These are phyloP conservation scores for Perdita meconis DNA, from an alignment of 2,888 invertebrate species.

Conservation along the genomic window DNA sequence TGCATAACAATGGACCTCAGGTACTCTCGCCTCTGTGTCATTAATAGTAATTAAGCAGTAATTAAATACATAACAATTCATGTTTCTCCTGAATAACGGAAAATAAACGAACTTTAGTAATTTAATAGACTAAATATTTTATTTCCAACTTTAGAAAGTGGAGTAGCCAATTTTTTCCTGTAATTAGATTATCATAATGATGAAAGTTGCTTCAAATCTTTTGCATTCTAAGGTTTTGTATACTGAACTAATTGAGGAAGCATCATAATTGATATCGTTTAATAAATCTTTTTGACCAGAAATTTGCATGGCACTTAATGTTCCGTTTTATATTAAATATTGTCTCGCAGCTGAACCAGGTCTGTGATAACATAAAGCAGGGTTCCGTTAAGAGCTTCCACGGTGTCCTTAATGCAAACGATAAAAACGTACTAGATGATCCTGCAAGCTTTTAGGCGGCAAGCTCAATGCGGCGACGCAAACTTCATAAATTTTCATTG, in stretches of 20 bases:
- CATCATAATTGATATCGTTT: neutral
- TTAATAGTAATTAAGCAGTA: neutral
- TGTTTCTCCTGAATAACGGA: neutral
- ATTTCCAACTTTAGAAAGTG: too few species aligned
- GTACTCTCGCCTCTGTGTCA: neutral
- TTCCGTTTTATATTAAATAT: slow-evolving; percentile 47
- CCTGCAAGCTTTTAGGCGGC: slow-evolving; percentile 49
- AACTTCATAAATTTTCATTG: slow-evolving; percentile 66
- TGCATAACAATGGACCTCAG: neutral
- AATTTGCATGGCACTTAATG: slow-evolving; percentile 17
- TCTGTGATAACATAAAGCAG: slow-evolving; percentile 53
- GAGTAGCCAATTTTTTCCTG: too few species aligned
- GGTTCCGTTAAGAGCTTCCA: slow-evolving; percentile 57
- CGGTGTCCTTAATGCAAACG: slow-evolving; percentile 55
- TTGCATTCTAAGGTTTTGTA: too few species aligned
- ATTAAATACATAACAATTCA: neutral
- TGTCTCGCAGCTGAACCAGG: slow-evolving; percentile 28
- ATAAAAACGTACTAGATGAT: slow-evolving; percentile 61
- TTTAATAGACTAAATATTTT: too few species aligned
- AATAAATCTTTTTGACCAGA: slow-evolving; percentile 9
- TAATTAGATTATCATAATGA: too few species aligned
- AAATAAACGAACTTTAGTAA: too few species aligned
- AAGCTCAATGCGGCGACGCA: slow-evolving; percentile 29
- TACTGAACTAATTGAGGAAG: neutral
- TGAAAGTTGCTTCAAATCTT: too few species aligned